Conservation (phyloP, 2,797 vertebrate genomes). For the Hippoglossus hippoglossus region DNA sequence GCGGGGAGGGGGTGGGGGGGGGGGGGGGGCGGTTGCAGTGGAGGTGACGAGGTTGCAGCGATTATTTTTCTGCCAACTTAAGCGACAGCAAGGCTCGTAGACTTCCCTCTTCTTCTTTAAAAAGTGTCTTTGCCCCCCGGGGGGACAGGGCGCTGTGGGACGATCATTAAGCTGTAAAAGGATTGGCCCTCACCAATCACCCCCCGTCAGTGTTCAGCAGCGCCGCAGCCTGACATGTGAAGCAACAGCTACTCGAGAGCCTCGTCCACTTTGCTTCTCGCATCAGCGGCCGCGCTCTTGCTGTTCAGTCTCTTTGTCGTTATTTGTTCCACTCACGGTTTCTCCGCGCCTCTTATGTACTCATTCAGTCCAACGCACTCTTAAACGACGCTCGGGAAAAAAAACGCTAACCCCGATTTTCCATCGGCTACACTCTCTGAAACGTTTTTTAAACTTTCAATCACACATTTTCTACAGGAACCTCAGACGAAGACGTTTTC, state of each 20-base stretch:
- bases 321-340: constrained; percentile 39
- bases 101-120: constrained; percentile 73
- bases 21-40: constrained; percentile 1
- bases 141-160: constrained; percentile 62
- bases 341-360: constrained; percentile 39
- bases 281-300: constrained; percentile 52
- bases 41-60: constrained; percentile 54
- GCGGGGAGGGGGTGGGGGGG: constrained; percentile 24
- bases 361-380: constrained; percentile 38
- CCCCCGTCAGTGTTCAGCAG: constrained; percentile 54
- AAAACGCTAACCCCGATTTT: constrained; percentile 5
- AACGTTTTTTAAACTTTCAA: no score
- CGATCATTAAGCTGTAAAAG: constrained; percentile 57
- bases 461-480: no score
- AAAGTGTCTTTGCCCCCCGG: constrained; percentile 61
- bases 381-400: neutral
- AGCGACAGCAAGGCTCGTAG: constrained; percentile 66
- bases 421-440: no score
- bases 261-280: constrained; percentile 53
- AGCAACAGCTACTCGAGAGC: constrained; percentile 65
- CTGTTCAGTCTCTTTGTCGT: constrained; percentile 51
- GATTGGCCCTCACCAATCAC: constrained; percentile 59
- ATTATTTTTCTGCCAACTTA: constrained; percentile 72
- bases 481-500: no score
- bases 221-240: constrained; percentile 64